phyloP scores from a whole-genome alignment of 2,888 invertebrate species.

The Lasioglossum lativentre region DNA sequence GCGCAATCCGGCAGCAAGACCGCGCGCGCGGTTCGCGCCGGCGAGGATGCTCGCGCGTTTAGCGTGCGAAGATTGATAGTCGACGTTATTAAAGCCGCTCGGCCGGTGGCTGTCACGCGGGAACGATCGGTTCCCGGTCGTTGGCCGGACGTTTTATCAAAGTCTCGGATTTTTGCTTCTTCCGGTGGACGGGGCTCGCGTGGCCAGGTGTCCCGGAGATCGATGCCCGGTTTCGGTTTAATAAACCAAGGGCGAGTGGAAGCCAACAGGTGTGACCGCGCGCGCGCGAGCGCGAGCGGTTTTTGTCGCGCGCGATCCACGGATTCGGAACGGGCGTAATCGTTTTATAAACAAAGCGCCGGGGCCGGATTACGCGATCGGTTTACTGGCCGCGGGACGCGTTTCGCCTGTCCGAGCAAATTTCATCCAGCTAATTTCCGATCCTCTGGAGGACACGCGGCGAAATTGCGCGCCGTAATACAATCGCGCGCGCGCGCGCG shows the following conservation, averaged over 20 bases:
- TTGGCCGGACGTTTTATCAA: constrained; percentile 63
- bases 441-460: background rate
- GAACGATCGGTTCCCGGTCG: constrained; percentile 63
- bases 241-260: constrained; percentile 21
- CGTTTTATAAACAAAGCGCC: constrained; percentile 36
- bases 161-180: constrained; percentile 51
- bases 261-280: constrained; percentile 57
- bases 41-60: constrained; percentile 46
- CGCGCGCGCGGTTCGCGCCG: background rate
- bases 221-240: constrained; percentile 33
- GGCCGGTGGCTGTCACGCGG: constrained; percentile 68
- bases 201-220: constrained; percentile 19
- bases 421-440: constrained; percentile 4
- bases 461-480: background rate
- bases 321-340: constrained; percentile 4
- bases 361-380: constrained; percentile 1
- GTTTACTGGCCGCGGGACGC: background rate
- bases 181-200: background rate
- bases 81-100: constrained; percentile 65
- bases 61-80: constrained; percentile 69
- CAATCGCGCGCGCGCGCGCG: no score
- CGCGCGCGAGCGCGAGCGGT: background rate
- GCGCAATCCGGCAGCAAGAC: background rate
- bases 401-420: background rate
- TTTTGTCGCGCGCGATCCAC: constrained; percentile 1